Percentiles rank a stretch among this genome's conserved stretches.
Evolutionary conservation across 1,140 invertebrate species (phyloP).

Genomic region (Globodera ellingtonae): DNA sequence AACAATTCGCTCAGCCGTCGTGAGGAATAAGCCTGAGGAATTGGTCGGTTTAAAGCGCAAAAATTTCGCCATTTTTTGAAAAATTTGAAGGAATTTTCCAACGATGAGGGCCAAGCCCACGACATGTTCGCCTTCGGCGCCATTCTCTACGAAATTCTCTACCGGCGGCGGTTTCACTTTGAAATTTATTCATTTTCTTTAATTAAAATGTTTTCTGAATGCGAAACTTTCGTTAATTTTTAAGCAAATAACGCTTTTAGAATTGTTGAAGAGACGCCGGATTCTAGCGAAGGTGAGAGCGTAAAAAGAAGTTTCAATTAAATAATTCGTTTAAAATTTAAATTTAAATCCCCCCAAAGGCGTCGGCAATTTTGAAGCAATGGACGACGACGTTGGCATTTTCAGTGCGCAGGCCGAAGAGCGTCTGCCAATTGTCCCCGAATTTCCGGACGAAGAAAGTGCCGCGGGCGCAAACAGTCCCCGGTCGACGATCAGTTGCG

Average conservation of each 20-base stretch:
- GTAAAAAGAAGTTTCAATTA: background rate
- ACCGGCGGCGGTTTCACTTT: constrained; percentile 25
- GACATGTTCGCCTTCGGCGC: constrained; percentile 54
- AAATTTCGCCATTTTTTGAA: background rate
- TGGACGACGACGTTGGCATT: constrained; percentile 52
- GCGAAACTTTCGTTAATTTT: background rate
- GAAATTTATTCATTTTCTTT: no score
- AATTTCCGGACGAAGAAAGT: constrained; percentile 40
- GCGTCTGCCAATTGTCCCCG: constrained; percentile 48
- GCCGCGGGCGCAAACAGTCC: background rate
- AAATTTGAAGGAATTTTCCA: constrained; percentile 44
- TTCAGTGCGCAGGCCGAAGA: constrained; percentile 51
- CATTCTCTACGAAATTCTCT: constrained; percentile 52
- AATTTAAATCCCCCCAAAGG: constrained; percentile 23
- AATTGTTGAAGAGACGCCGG: constrained; percentile 40
- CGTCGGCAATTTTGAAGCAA: constrained; percentile 10
- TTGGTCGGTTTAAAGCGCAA: constrained; percentile 14
- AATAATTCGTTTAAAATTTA: background rate
- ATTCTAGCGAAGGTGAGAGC: constrained; percentile 39
- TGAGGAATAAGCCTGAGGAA: constrained; percentile 51
- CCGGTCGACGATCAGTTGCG: background rate
- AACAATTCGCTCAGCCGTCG: constrained; percentile 41
- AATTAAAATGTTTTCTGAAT: no score
- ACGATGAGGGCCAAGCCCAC: constrained; percentile 47
- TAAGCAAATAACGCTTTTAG: constrained; percentile 19